Conservation (phyloP, 2,113 vertebrate genomes). For the Actenoides lindsayi region DNA sequence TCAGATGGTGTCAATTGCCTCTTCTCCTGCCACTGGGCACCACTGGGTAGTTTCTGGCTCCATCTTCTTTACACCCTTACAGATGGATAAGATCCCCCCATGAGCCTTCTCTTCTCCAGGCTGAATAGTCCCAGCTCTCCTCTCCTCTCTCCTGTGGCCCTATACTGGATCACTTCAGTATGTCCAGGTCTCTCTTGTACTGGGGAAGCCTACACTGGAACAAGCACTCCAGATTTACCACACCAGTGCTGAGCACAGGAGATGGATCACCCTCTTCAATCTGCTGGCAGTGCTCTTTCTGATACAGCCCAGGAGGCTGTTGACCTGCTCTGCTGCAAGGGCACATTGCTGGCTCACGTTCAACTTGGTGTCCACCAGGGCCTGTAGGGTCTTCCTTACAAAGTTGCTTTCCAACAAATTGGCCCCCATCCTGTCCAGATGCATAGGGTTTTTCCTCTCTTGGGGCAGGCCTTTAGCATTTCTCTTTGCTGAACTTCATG, state of each 20-base stretch:
- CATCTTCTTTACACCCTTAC: not conserved
- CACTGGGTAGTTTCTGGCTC: not conserved
- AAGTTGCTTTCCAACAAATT: not conserved
- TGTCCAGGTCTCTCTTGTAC: not conserved
- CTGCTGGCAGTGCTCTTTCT: not conserved
- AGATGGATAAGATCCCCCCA: rapidly evolving
- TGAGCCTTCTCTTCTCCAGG: not conserved
- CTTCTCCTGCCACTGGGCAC: not conserved
- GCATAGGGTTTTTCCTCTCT: not conserved
- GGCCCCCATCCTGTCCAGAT: not conserved
- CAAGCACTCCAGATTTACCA: not conserved
- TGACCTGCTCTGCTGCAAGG: not conserved
- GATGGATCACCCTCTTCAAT: not conserved
- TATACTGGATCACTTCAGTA: not conserved
- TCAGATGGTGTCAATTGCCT: not conserved
- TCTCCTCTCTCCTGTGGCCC: not conserved
- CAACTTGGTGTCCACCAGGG: not conserved
- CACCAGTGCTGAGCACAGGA: not conserved
- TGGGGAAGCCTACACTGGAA: not conserved
- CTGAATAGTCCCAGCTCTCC: not conserved
- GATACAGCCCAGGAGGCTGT: not conserved
- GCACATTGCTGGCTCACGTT: not conserved
- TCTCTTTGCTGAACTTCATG: not conserved
- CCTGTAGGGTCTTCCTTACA: not conserved
- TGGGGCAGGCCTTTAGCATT: not conserved